Conservation (phyloP, 2,797 vertebrate species). For the Danio albolineatus region DNA sequence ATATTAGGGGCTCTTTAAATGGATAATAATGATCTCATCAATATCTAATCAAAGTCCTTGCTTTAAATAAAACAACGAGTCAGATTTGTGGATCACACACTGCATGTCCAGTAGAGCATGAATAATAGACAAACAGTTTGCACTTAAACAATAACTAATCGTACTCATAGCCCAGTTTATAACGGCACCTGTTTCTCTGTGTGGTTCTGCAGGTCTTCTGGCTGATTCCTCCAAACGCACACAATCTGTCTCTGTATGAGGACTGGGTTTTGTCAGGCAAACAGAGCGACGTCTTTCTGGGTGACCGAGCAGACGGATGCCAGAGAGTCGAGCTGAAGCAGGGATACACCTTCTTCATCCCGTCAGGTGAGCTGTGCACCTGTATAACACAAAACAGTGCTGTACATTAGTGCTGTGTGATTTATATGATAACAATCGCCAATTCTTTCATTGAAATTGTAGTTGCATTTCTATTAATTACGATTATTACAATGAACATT, state of each 20-base stretch:
- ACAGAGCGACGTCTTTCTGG: slow-evolving; percentile 96
- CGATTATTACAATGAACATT: no score
- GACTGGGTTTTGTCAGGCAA: slow-evolving; percentile 98
- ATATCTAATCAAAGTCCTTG: no score
- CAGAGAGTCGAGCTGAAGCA: slow-evolving; percentile 95
- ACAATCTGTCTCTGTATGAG: slow-evolving; percentile 94
- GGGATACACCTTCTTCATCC: slow-evolving; percentile 97
- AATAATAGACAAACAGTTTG: no score
- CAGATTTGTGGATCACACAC: no score
- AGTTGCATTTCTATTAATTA: no score
- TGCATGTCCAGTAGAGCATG: no score
- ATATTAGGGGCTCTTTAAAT: no score
- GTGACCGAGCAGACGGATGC: slow-evolving; percentile 93
- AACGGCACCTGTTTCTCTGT: slow-evolving; percentile 23
- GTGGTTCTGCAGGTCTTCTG: slow-evolving; percentile 88
- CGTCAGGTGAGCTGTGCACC: slow-evolving; percentile 82
- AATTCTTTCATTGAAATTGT: no score
- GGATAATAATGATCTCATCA: no score
- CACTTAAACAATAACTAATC: not conserved
- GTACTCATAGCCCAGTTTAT: slow-evolving; percentile 30
- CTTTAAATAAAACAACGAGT: no score
- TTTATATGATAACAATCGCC: no score
- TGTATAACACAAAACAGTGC: not conserved
- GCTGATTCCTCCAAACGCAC: slow-evolving; percentile 93
- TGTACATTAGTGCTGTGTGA: not conserved